Base-by-base conservation (phyloP, 2,888 invertebrate species). In the Aphrophora alni region DNA sequence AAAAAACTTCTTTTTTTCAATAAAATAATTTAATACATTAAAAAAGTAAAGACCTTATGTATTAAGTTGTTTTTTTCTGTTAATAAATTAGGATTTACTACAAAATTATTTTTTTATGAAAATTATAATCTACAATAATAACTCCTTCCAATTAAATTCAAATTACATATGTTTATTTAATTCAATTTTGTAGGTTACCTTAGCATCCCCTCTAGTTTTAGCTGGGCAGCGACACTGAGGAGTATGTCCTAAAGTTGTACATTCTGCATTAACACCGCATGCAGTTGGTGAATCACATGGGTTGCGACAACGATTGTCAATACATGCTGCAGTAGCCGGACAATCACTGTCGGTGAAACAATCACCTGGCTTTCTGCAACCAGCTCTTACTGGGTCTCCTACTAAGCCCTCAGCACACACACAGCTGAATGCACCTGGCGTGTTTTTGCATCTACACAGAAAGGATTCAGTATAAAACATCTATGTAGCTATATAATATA, bases 361-460 rank as follows among this genome's bases (percentile, higher is more conserved):
- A 87, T 95, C 95, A 74, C 95, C 96, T 0, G 97, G 95, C 87
- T 93, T 92, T 84, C 93, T 92, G 86, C 97, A 97, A 38, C 94
- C 96, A 0, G 91, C 91, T 80, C 91, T 90, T 38, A 91, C 89
- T 8, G 93, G 92, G 89, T 97, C 97, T 28, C 96, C 94, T 77
- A 97, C 92, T 26, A 95, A 90, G 78, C 95, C 95, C 85, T 94
- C 93, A 0, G 93, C 91, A 86, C 97, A 97, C 68, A 90, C 89
- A 85, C 97, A 97, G 21, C 90, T 89, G 87, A 92, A 97, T 24
- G 94, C 93, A 27, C 97, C 97, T 27, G 93, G 93, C 44, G 90
- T 91, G 86, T 97, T 97, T 84, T 93, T 90, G 86, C 97, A 97
- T 25, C 90, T 90, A n/a, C n/a, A n/a, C n/a, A n/a, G n/a, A n/a